A percentile compares a stretch with the other conserved stretches of the same genome.
phyloP scores from a whole-genome alignment of 2,797 vertebrate genomes.

The Darevskia mixta region DNA sequence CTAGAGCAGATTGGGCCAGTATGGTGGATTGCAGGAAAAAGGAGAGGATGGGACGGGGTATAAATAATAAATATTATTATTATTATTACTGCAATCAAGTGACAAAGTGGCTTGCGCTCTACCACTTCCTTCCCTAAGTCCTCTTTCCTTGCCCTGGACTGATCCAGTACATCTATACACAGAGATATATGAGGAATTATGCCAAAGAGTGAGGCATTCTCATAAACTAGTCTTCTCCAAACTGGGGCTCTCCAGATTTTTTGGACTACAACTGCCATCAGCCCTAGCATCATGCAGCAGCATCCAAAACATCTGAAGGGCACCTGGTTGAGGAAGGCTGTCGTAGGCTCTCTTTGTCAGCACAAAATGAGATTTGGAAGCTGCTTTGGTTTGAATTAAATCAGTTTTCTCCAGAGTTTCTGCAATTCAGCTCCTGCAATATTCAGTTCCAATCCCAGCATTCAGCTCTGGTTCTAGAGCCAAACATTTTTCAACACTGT shows the following conservation, averaged over 20 bases:
- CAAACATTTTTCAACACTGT: constrained; percentile 40
- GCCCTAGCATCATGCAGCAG: too few species aligned
- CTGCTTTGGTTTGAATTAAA: neutral
- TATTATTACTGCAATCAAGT: neutral
- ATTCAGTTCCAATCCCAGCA: constrained; percentile 28
- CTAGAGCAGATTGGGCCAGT: too few species aligned
- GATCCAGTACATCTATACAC: neutral
- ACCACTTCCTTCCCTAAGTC: neutral
- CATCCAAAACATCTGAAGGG: too few species aligned
- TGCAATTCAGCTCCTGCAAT: constrained; percentile 25
- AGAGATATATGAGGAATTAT: neutral
- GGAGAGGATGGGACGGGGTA: neutral
- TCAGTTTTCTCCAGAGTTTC: constrained; percentile 15
- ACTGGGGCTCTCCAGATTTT: too few species aligned
- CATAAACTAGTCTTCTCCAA: neutral
- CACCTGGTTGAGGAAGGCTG: too few species aligned
- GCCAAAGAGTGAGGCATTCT: neutral
- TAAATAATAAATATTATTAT: too few species aligned
- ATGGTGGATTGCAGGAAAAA: too few species aligned
- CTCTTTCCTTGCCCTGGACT: neutral
- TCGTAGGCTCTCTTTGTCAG: neutral
- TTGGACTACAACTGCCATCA: too few species aligned
- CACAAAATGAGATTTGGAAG: neutral
- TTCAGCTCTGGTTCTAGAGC: constrained; percentile 20
- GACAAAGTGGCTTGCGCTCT: neutral